Evolutionary conservation across 2,888 invertebrate genomes (phyloP).

Genomic region (Drosophila algonquin): DNA sequence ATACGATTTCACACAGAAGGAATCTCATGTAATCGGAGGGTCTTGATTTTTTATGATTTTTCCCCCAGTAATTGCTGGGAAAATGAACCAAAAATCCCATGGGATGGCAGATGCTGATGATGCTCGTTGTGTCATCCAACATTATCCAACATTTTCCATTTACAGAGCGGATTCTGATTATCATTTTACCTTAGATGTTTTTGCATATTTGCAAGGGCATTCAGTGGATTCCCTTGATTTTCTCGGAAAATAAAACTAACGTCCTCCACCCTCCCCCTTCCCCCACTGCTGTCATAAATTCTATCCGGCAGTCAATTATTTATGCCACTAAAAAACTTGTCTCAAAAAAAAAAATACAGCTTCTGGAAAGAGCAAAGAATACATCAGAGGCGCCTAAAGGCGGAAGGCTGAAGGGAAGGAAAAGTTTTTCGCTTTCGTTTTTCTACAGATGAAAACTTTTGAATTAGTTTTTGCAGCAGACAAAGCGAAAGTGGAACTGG

Average conservation of each 20-base stretch:
- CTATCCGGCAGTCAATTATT: conserved; percentile 32
- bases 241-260: neutral
- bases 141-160: no score
- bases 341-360: conserved; percentile 12
- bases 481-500: conserved; percentile 15
- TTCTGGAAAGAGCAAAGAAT: conserved; percentile 22
- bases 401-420: neutral
- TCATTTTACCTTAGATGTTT: neutral
- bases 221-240: neutral
- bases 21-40: conserved; percentile 22
- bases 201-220: no score
- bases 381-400: neutral
- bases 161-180: neutral
- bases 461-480: conserved; percentile 39
- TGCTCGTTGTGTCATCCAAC: no score
- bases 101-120: neutral
- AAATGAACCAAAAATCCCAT: neutral
- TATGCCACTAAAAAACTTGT: conserved; percentile 44
- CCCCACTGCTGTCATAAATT: conserved; percentile 13
- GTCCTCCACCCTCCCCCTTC: neutral
- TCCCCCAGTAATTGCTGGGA: neutral
- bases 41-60: conserved; percentile 10
- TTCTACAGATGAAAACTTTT: conserved; percentile 41
- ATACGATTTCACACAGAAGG: conserved; percentile 18
- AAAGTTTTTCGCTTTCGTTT: conserved; percentile 27